Evolutionary conservation across 2,797 vertebrate species (phyloP), one percentile per base, ranked within the genome.

Genomic region (Varecia variegata): DNA sequence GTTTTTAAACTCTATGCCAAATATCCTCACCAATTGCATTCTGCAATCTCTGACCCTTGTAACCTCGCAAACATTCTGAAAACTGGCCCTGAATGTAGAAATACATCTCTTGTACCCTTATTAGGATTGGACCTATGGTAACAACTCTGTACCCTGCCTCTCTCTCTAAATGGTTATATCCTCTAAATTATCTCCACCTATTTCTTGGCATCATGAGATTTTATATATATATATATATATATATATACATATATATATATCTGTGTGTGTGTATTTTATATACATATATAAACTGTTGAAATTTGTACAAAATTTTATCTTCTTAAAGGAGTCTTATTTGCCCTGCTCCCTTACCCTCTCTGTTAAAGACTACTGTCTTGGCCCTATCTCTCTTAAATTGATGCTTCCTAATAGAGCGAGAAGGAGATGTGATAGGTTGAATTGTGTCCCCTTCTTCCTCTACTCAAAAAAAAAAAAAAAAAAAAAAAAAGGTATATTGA

Each of bases 301-400:
- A 90, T 71, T 27, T 83, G 0, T 35, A 23, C 9, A 83, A 67
- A 91, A 71, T n/a, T 67, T 58, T 81, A 90, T 21, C 47, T 88
- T 82, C 21, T 65, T 82, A 54, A 88, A 92, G 27, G 23, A 68
- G 3, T 23, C 32, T 86, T 27, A 60, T 20, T 10, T 35, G 27
- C 20, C 13, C 0, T 25, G 3, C 0, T 8, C 7, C 2, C 20
- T 50, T 5, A 23, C 54, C 15, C 15, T 30, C 9, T 11, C 21
- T 8, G 50, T 43, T 21, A 90, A 56, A 93, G 74, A 54, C 4
- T 11, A 56, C 27, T 62, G 3, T 35, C 60, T 73, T 17, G 20
- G n/a, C 15, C 65, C 40, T 45, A 9, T 10, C 21, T 43, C 35
- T 74, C 45, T 82, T 71, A 86, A 81, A 97, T 1, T 60, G 14